Conservation (phyloP, 2,113 vertebrate species). For the Aegithalos caudatus region DNA sequence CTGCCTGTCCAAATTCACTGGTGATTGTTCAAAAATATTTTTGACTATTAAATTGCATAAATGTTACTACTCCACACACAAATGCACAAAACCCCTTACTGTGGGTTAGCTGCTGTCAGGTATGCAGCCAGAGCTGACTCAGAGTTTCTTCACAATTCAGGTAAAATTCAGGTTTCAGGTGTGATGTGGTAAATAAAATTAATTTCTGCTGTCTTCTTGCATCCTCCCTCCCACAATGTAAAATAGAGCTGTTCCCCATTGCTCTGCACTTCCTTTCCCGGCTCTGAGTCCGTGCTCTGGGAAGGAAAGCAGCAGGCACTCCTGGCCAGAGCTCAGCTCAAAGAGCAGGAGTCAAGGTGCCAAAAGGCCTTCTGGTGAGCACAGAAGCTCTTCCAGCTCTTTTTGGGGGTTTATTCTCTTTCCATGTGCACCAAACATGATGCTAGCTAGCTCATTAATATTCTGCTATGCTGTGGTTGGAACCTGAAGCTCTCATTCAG, state of each 20-base stretch:
- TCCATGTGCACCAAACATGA: background rate
- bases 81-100: background rate
- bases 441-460: background rate
- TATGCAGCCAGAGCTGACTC: background rate
- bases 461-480: rapidly evolving
- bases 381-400: background rate
- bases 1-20: background rate
- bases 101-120: background rate
- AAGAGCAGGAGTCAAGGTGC: background rate
- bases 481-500: background rate
- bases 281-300: rapidly evolving
- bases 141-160: background rate
- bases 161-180: background rate
- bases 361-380: background rate
- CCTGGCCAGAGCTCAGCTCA: rapidly evolving
- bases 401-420: background rate
- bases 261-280: background rate
- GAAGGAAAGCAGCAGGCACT: background rate
- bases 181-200: background rate
- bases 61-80: background rate
- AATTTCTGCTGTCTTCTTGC: background rate
- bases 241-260: background rate
- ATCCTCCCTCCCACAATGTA: background rate
- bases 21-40: background rate
- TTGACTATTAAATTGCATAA: background rate